These are phyloP conservation scores for Myzus persicae DNA, from an alignment of 1,140 invertebrate genomes.

Conservation along the genomic window DNA sequence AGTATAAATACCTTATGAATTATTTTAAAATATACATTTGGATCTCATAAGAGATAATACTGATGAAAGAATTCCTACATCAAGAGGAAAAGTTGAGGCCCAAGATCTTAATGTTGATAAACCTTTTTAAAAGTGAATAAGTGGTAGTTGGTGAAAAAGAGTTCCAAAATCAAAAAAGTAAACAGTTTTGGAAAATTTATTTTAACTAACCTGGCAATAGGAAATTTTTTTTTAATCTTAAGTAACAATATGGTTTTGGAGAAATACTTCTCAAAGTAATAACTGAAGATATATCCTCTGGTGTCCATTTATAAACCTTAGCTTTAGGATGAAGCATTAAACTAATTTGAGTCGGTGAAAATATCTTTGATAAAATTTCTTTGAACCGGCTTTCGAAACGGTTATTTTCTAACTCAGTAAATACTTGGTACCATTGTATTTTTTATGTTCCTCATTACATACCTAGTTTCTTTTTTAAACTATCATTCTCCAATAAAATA, in stretches of 20 bases:
- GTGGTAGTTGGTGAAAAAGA: no score
- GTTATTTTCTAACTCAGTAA: no score
- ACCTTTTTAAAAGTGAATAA: background rate
- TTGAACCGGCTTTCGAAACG: background rate
- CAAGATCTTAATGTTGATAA: background rate
- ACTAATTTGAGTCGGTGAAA: background rate
- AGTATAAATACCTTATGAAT: no score
- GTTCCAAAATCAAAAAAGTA: background rate
- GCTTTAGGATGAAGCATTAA: background rate
- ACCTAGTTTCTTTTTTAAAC: no score
- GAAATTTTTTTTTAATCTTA: background rate
- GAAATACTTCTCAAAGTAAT: background rate
- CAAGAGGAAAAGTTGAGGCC: background rate
- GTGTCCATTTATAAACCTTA: background rate
- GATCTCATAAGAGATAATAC: background rate
- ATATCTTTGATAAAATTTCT: background rate
- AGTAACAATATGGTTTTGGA: background rate
- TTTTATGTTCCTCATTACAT: no score
- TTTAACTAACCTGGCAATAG: background rate
- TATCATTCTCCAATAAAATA: no score
- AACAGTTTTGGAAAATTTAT: background rate
- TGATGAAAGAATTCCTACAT: background rate
- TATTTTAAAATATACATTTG: background rate
- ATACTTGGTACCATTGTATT: no score
- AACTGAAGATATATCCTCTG: background rate